A percentile compares a stretch with the other conserved stretches of the same genome.
These are phyloP conservation scores for Pinna nobilis DNA, from an alignment of 1,140 invertebrate species.

Conservation along the genomic window DNA sequence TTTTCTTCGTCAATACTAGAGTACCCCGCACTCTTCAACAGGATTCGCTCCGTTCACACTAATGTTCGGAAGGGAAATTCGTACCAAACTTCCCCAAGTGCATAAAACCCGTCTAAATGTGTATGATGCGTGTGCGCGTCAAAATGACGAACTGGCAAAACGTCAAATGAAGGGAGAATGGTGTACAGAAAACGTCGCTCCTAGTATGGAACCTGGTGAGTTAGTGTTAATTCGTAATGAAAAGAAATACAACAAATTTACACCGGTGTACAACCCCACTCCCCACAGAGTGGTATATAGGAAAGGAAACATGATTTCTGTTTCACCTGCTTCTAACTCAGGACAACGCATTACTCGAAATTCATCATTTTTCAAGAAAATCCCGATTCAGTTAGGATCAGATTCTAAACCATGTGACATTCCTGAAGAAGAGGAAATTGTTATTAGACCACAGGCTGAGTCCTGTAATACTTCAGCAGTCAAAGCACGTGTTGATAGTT, in stretches of 20 bases:
- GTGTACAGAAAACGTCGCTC: slow-evolving; percentile 7
- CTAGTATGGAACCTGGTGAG: slow-evolving; percentile 27
- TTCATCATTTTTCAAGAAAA: neutral
- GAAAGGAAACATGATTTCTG: neutral
- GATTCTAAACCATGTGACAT: no score
- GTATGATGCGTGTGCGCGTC: slow-evolving; percentile 10
- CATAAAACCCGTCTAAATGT: neutral
- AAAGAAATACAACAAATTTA: slow-evolving; percentile 27
- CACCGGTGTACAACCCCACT: slow-evolving; percentile 24
- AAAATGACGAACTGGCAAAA: slow-evolving; percentile 40
- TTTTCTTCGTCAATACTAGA: slow-evolving; percentile 41
- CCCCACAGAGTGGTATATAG: slow-evolving; percentile 1
- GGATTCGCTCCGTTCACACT: slow-evolving; percentile 43
- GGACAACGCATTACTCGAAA: slow-evolving; percentile 1
- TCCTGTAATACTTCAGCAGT: no score
- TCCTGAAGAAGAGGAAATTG: no score
- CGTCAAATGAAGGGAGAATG: slow-evolving; percentile 19
- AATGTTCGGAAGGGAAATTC: slow-evolving; percentile 40
- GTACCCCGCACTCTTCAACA: slow-evolving; percentile 45
- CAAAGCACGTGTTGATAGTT: no score
- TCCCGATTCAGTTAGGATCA: no score
- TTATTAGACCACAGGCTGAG: no score
- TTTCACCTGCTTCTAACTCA: no score
- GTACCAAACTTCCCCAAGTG: slow-evolving; percentile 24
- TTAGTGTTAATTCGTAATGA: slow-evolving; percentile 33